Percentiles rank a stretch among this genome's conserved stretches.
phyloP scores from a whole-genome alignment of 2,888 invertebrate species.

The Phlogophora meticulosa region DNA sequence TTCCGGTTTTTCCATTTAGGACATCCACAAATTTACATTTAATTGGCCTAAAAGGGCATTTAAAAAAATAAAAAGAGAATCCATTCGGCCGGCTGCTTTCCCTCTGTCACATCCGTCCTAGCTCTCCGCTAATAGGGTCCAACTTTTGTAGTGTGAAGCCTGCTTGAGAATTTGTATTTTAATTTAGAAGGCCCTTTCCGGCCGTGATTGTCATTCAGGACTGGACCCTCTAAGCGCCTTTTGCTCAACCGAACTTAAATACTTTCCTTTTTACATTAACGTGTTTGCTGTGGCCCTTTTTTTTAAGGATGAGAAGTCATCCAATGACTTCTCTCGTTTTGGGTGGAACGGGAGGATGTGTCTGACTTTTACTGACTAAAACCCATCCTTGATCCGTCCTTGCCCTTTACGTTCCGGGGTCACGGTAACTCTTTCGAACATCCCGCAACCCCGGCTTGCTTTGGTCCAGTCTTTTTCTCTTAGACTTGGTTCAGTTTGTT shows the following conservation, averaged over 20 bases:
- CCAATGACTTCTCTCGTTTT: too few species aligned
- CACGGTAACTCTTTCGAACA: too few species aligned
- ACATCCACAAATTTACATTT: too few species aligned
- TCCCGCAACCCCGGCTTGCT: too few species aligned
- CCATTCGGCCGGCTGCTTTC: conserved; percentile 3
- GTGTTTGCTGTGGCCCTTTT: neutral
- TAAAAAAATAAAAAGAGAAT: neutral
- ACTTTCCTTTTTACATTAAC: neutral
- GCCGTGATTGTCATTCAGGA: conserved; percentile 33
- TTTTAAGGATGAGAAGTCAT: neutral
- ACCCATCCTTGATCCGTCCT: too few species aligned
- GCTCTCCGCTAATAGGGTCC: conserved; percentile 55
- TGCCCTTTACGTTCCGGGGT: too few species aligned
- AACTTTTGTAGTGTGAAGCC: conserved; percentile 48
- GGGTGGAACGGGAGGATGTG: too few species aligned
- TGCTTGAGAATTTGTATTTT: conserved; percentile 52
- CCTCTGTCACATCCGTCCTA: conserved; percentile 19
- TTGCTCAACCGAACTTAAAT: conserved; percentile 11
- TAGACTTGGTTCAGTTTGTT: too few species aligned
- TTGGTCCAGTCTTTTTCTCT: too few species aligned
- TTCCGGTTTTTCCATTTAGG: too few species aligned
- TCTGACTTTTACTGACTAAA: too few species aligned
- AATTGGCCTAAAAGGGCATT: too few species aligned
- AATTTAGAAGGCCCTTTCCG: conserved; percentile 29
- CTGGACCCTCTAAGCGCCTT: neutral